phyloP scores from a whole-genome alignment of 1,140 invertebrate genomes.

The Protaetia brevitarsis region DNA sequence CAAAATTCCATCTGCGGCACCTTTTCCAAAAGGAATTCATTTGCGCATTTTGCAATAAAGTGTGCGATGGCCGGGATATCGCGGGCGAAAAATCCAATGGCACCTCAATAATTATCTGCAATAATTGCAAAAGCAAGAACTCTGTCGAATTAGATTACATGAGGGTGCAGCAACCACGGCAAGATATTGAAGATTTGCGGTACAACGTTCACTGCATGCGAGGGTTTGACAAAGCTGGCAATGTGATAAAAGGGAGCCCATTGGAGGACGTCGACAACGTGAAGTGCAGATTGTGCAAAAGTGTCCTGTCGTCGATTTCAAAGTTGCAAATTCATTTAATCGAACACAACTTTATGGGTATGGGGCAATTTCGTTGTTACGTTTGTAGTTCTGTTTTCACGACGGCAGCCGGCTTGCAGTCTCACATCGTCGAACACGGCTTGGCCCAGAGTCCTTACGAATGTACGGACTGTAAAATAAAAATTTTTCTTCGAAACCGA shows the following conservation, averaged over 20 bases:
- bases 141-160: neutral
- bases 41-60: constrained; percentile 57
- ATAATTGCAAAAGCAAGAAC: constrained; percentile 54
- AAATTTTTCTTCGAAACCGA: constrained; percentile 91
- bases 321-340: constrained; percentile 88
- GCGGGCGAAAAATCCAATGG: constrained; percentile 36
- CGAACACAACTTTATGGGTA: constrained; percentile 87
- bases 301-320: constrained; percentile 65
- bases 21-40: constrained; percentile 50
- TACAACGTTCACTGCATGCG: constrained; percentile 62
- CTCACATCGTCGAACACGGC: constrained; percentile 82
- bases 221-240: constrained; percentile 64
- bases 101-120: constrained; percentile 52
- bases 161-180: neutral
- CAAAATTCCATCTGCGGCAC: constrained; percentile 64
- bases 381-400: constrained; percentile 86
- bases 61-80: constrained; percentile 44
- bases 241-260: constrained; percentile 60
- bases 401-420: constrained; percentile 71
- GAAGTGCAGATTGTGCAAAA: constrained; percentile 73
- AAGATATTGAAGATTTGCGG: constrained; percentile 35
- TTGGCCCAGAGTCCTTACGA: constrained; percentile 75
- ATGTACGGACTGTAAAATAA: constrained; percentile 75
- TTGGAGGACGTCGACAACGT: constrained; percentile 54
- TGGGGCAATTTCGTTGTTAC: constrained; percentile 81